Evolutionary conservation across 2,797 vertebrate species (phyloP), one percentile per base, ranked within the genome.

Genomic region (Myiothlypis chrysogaster): DNA sequence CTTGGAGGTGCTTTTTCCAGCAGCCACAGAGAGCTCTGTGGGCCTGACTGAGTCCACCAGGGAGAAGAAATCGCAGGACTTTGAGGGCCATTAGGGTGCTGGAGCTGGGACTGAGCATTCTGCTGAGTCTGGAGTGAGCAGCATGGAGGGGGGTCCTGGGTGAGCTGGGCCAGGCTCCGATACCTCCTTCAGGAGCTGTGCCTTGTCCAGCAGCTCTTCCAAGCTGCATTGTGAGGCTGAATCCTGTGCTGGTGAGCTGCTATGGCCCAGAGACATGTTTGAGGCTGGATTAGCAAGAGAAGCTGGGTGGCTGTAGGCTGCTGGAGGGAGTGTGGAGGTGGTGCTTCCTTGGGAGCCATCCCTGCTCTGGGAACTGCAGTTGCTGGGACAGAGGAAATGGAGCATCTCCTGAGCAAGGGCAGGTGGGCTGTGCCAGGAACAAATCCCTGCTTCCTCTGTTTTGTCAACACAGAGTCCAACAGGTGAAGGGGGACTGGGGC

Each of bases 401-500:
- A 35, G 57, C 35, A 75, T 53, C 41, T 63, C 64, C 41, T 41
- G 24, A 32, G 30, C 0, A 0, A 69, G 72, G 34, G 21, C 64
- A 61, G 56, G 34, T 55, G 64, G 56, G 47, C 30, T 41, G 24
- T 77, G 21, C 39, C 47, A 39, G 37, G 44, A 75, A 1, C 14
- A 76, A 68, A 82, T 28, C 37, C 43, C 55, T 81, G 43, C 30
- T 76, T 53, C n/a, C 24, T 46, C 39, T 35, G 20, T 6, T 60
- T 39, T 27, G 49, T 63, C 50, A 27, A 18, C 57, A n/a, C 3
- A 37, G 44, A 23, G 7, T 65, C 49, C 50, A 28, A 7, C 2
- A 15, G 46, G 8, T 35, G 30, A 20, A 21, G 13, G 7, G 23
- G 10, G 4, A 2, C 34, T 0, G 0, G 50, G 10, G 19, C 22